Base-by-base conservation (phyloP, 2,113 vertebrate genomes). In the Mungos mungo region DNA sequence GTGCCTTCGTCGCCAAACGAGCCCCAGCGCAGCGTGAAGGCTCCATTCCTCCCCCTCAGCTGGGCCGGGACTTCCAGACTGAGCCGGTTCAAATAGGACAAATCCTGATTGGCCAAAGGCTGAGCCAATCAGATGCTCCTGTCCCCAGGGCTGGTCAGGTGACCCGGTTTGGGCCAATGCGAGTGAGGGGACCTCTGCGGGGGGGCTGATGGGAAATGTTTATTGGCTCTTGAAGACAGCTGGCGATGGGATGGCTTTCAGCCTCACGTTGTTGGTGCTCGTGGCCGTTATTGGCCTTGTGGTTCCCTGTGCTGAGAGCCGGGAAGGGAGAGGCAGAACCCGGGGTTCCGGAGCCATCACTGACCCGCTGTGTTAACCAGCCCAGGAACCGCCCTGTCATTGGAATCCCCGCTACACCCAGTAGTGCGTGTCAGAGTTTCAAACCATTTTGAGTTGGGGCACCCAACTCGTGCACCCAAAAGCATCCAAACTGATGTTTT, bases 11-110 rank as follows among this genome's bases (percentile, higher is more conserved):
- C 7, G 9, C 65, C 2, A 4, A 2, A 82, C 11, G 13, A 57
- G 50, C 8, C 19, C 8, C 14, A 60, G 27, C 0, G 1, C 0
- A 4, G 25, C 4, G 3, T 2, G 13, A 15, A 0, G 6, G 4
- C 10, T 21, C 18, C 66, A 7, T 41, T 15, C 15, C 4, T 23
- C 47, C 7, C 3, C 9, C 10, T 8, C 23, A 5, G 4, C 25
- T 23, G 6, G 11, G 33, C 21, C 5, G 2, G 8, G 68, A 41
- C 13, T 21, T 35, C 69, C 18, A 12, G 15, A 21, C 6, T 0
- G 1, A 50, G 7, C 31, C 2, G 2, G 1, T 27, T 68, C 7
- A 1, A 12, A 21, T 35, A 35, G 23, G 25, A 11, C 69, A 31
- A 47, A 47, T 11, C 54, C 69, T 85, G 33, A 93, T 52, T 93